Conservation (phyloP, 2,888 invertebrate species). For the Azorinus chamasolen region DNA sequence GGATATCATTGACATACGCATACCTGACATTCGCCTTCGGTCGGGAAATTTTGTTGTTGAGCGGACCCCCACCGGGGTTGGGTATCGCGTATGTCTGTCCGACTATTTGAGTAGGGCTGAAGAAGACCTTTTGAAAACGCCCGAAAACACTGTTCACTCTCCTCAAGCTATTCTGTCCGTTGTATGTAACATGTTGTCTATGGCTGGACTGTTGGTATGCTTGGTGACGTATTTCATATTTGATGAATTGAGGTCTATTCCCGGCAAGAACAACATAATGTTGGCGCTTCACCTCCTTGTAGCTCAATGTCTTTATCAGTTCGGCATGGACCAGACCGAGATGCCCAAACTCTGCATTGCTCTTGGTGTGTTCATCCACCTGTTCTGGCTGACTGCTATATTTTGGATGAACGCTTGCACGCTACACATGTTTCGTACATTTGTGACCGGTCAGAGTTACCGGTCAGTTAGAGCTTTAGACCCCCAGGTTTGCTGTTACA, state of each 20-base stretch:
- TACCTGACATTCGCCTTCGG: constrained; percentile 35
- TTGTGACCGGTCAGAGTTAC: constrained; percentile 63
- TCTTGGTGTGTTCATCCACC: constrained; percentile 55
- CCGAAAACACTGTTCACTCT: not conserved
- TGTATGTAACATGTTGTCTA: constrained; percentile 54
- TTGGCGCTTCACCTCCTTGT: constrained; percentile 51
- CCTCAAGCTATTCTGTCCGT: constrained; percentile 58
- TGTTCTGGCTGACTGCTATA: constrained; percentile 61
- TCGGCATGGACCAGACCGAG: constrained; percentile 54
- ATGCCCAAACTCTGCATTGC: constrained; percentile 42
- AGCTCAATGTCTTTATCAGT: constrained; percentile 60
- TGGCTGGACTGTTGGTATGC: constrained; percentile 41
- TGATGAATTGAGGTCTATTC: constrained; percentile 55
- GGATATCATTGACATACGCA: constrained; percentile 32
- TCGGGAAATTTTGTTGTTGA: constrained; percentile 35
- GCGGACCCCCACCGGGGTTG: constrained; percentile 5
- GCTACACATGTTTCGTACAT: constrained; percentile 66
- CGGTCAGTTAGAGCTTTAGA: constrained; percentile 51
- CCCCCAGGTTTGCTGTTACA: constrained; percentile 54
- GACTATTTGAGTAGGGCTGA: constrained; percentile 45
- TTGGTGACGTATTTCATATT: constrained; percentile 56
- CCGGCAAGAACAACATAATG: constrained; percentile 66
- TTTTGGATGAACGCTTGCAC: constrained; percentile 68
- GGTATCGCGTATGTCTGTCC: constrained; percentile 37
- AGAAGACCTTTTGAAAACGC: constrained; percentile 12